phyloP scores from a whole-genome alignment of 2,113 vertebrate genomes.

The Gallinago jamesoni region DNA sequence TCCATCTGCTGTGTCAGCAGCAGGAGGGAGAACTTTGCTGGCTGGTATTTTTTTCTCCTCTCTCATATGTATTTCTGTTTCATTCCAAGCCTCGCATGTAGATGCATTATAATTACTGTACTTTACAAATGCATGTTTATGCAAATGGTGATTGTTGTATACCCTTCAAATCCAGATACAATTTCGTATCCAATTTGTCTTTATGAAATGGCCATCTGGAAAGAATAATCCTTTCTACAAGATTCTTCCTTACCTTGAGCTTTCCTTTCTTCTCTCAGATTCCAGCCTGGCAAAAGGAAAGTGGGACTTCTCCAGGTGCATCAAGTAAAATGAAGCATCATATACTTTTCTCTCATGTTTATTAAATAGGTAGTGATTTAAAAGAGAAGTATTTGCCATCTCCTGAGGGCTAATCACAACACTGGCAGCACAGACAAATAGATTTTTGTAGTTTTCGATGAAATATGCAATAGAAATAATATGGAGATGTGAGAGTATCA shows the following conservation, averaged over 20 bases:
- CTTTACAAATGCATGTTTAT: background rate
- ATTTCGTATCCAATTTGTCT: background rate
- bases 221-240: background rate
- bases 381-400: background rate
- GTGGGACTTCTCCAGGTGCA: background rate
- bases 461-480: background rate
- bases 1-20: background rate
- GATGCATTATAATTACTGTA: background rate
- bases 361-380: background rate
- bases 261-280: background rate
- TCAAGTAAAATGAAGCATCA: background rate
- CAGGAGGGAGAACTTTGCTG: background rate
- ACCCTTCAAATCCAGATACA: background rate
- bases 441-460: background rate
- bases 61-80: background rate
- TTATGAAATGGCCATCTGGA: background rate
- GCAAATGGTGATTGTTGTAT: background rate
- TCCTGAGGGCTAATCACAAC: background rate
- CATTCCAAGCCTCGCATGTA: background rate
- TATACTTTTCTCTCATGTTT: background rate
- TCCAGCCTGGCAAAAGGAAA: background rate
- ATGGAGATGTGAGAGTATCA: fast-evolving
- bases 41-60: background rate
- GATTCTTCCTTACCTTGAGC: background rate
- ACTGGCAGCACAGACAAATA: background rate